Evolutionary conservation across 2,113 vertebrate species (phyloP), one percentile per base, ranked within the genome.

Genomic region (Erinaceus europaeus): DNA sequence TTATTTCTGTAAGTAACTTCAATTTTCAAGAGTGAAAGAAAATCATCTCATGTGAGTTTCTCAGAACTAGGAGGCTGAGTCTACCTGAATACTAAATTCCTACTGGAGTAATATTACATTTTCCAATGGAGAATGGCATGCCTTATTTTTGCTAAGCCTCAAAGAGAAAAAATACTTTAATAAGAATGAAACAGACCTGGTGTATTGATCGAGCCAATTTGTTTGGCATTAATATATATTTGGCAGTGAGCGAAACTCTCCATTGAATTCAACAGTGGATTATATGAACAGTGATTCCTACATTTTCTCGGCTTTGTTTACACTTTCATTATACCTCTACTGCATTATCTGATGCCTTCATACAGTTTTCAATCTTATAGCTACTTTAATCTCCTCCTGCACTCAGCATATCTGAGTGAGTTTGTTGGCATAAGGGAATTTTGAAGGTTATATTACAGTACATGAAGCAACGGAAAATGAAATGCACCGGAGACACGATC

Each of bases 381-480:
- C 91, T 94, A 94, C 97, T 98, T 98, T 98, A 98, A 98, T 98
- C 98, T 98, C 95, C 94, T 95, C 86, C 94, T 96, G 94, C 96
- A 95, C 96, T 98, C 97, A 93, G 96, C 97, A 98, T 97, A 98
- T 98, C 95, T 96, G 95, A 97, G 95, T 96, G 94, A 97, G 95
- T 97, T 97, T 97, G 96, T 97, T 97, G 97, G 97, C 98, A 97
- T 98, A 96, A 97, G 97, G 98, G 98, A 98, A 98, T 98, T 96
- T 97, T 98, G 98, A 98, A 98, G 97, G 95, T 98, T 98, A 98
- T 98, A 98, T 99, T 98, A 98, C 98, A 97, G 97, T 96, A 91
- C 97, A 98, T 98, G 98, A 98, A 99, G 99, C 98, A 98, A 98
- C 48, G 3, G 96, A 97, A 99, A 98, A 98, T 98, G 97, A 98